A percentile compares a stretch with the other conserved stretches of the same genome.
Conservation (phyloP, 2,888 invertebrate genomes). For the Brachyptera putata region DNA sequence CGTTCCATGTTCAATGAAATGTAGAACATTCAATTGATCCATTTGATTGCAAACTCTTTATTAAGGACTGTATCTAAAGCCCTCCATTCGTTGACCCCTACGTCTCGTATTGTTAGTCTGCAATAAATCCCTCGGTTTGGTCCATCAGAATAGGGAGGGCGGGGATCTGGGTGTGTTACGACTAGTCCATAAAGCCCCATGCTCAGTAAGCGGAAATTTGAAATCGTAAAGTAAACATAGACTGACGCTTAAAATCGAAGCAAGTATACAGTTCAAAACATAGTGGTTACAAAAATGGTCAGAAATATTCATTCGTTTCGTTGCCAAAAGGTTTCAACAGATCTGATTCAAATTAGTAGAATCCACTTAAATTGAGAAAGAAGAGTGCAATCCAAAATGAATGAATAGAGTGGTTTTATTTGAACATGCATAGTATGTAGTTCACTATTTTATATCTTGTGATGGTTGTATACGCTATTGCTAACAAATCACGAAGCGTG, state of each 20-base stretch:
- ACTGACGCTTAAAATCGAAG: slow-evolving; percentile 3
- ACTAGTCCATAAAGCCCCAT: neutral
- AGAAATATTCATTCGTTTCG: too few species aligned
- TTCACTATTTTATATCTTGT: neutral
- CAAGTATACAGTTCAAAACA: too few species aligned
- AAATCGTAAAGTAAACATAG: slow-evolving; percentile 16
- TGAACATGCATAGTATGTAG: too few species aligned
- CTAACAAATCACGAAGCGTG: too few species aligned
- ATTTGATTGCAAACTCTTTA: slow-evolving; percentile 12
- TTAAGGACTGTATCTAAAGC: neutral
- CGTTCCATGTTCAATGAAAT: neutral
- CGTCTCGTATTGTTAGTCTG: neutral
- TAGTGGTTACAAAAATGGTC: too few species aligned
- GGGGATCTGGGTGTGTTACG: neutral
- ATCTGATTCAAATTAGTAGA: neutral
- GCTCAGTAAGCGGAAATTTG: slow-evolving; percentile 17
- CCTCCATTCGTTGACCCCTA: neutral
- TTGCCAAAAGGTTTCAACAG: slow-evolving; percentile 1
- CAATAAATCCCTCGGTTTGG: neutral
- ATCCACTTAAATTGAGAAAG: neutral
- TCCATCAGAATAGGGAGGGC: slow-evolving; percentile 9
- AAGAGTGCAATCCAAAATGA: neutral
- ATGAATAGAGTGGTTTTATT: neutral
- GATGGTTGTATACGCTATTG: neutral
- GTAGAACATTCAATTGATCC: slow-evolving; percentile 3